Percentiles rank a stretch among this genome's conserved stretches.
phyloP scores from a whole-genome alignment of 2,888 invertebrate genomes.

The Tenthredo amoena region DNA sequence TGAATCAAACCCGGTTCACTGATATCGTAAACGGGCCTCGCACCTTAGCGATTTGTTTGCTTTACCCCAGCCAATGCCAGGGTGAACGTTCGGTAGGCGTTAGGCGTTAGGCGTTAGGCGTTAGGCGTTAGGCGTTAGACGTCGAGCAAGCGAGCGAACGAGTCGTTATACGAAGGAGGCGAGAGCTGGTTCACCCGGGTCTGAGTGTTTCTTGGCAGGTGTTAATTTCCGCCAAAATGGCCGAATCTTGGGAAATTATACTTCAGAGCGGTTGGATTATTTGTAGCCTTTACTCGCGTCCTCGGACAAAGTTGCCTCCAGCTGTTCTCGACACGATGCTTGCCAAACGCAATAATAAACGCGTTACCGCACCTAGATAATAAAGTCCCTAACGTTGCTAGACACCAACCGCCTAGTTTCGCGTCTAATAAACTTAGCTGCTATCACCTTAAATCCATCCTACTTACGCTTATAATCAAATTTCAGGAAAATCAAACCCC shows the following conservation, averaged over 20 bases:
- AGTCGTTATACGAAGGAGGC: neutral
- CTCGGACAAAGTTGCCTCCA: constrained; percentile 44
- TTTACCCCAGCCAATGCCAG: constrained; percentile 68
- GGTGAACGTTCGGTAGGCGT: constrained; percentile 70
- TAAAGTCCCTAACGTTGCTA: constrained; percentile 35
- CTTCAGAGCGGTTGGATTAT: constrained; percentile 29
- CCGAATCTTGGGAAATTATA: constrained; percentile 9
- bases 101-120: neutral
- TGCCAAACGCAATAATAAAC: constrained; percentile 52
- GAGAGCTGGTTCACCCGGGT: neutral
- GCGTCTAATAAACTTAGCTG: constrained; percentile 12
- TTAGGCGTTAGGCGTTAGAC: neutral
- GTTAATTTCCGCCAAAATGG: constrained; percentile 42
- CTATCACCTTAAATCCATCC: neutral
- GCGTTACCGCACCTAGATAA: constrained; percentile 47
- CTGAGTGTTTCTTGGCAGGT: constrained; percentile 48
- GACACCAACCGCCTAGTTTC: constrained; percentile 18
- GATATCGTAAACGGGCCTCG: constrained; percentile 47
- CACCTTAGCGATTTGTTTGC: constrained; percentile 40
- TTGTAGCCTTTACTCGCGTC: constrained; percentile 37
- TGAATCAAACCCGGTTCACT: constrained; percentile 49
- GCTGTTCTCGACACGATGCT: constrained; percentile 42
- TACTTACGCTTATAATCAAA: neutral
- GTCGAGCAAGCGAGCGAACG: neutral
- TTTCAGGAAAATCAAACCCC: neutral